Evolutionary conservation across 2,888 invertebrate species (phyloP), one percentile per base, ranked within the genome.

Genomic region (Platycnemis pennipes): DNA sequence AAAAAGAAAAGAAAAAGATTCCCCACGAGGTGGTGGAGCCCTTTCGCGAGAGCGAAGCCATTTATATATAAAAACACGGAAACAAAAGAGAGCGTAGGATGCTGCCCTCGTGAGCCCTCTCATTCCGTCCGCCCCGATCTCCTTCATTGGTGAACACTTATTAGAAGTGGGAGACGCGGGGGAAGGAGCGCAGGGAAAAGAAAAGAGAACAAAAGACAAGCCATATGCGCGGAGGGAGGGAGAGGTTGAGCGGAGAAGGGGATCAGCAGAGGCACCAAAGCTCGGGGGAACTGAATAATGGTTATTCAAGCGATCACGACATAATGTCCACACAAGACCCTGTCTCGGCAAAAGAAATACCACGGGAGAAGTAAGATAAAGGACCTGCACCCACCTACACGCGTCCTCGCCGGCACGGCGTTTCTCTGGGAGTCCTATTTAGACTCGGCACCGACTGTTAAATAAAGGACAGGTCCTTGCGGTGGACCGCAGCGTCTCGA

Each of bases 291-390:
- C 63, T 91, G 91, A 91, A 91, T 91, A 63, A 91, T 91, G 91
- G 91, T 89, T 89, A 89, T 89, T 89, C 89, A 56, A 89, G 89
- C 44, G 91, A 91, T 91, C 91, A 69, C 56, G 91, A 63, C 63
- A 63, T 91, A 63, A 91, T 91, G 91, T 91, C 91, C 56, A 63
- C 56, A 8, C 37, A 63, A 44, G 91, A 88, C 77, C 77, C 37
- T 77, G 31, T 16, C 13, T 77, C 16, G 37, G 37, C 37, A 22
- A n/a, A 53, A n/a, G 49, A 88, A 46, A 46, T n/a, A 87, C 26
- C 44, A 7, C 26, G n/a, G 37, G 45, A 26, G 44, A 45, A 86
- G n/a, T 46, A 45, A 87, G n/a, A 87, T 87, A 87, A 46, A 89
- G 11, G 89, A 22, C 53, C 56, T 19, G 46, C 56, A 53, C 89